A percentile compares a stretch with the other conserved stretches of the same genome.
These are phyloP conservation scores for Byasa hedistus DNA, from an alignment of 2,888 invertebrate species.

Conservation along the genomic window DNA sequence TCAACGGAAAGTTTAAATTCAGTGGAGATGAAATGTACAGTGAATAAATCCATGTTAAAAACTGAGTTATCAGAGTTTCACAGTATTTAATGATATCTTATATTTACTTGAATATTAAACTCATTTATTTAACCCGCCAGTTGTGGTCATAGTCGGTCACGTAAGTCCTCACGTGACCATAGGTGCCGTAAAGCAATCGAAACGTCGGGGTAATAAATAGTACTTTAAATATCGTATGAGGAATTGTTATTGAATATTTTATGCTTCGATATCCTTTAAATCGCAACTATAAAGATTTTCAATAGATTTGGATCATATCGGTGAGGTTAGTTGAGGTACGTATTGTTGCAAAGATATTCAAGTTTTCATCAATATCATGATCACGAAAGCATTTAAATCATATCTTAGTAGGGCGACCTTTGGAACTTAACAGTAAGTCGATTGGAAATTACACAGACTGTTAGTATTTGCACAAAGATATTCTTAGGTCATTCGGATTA, in stretches of 20 bases:
- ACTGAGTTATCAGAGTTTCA: too few relatives aligned
- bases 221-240: neutral
- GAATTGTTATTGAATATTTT: neutral
- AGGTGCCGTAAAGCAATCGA: too few relatives aligned
- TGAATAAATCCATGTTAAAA: too few relatives aligned
- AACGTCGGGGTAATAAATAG: too few relatives aligned
- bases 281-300: neutral
- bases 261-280: neutral
- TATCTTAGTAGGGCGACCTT: conserved; percentile 1
- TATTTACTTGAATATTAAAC: too few relatives aligned
- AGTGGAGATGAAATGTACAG: too few relatives aligned
- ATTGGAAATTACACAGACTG: neutral
- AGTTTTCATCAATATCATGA: neutral
- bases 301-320: neutral
- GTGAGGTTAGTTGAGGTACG: neutral
- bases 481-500: neutral
- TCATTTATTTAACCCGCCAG: too few relatives aligned
- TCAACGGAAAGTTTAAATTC: too few relatives aligned
- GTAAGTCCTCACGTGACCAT: too few relatives aligned
- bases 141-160: too few relatives aligned
- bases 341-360: neutral
- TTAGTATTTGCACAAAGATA: neutral
- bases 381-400: neutral
- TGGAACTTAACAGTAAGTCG: neutral
- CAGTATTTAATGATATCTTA: too few relatives aligned